Evolutionary conservation across 2,888 invertebrate species (phyloP).

Genomic region (Parochlus steinenii): DNA sequence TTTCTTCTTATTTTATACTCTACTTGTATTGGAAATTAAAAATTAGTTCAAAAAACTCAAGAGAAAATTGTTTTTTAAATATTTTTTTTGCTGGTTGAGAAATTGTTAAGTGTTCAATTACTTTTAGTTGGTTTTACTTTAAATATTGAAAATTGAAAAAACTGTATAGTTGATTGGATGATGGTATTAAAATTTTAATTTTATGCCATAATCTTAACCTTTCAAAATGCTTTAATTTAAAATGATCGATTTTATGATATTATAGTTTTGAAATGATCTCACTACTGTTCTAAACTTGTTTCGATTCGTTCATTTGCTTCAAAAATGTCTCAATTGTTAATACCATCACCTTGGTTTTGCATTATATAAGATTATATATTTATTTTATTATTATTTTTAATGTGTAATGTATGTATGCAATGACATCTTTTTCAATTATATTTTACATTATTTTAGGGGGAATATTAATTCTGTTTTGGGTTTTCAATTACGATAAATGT

Average conservation of each 20-base stretch:
- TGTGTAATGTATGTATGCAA: conserved; percentile 9
- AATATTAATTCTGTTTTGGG: conserved; percentile 3
- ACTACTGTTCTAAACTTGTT: neutral
- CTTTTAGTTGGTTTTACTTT: neutral
- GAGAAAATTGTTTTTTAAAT: conserved; percentile 3
- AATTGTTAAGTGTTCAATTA: neutral
- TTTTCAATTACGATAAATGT: conserved; percentile 2
- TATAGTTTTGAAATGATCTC: neutral
- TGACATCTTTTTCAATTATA: too few species aligned
- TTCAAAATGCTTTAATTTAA: neutral
- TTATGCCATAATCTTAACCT: neutral
- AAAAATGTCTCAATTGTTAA: conserved; percentile 3
- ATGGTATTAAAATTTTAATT: conserved; percentile 8
- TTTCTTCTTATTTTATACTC: neutral
- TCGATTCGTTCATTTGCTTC: neutral
- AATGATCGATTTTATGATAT: too few species aligned
- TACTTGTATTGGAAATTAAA: neutral
- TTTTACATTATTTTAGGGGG: conserved; percentile 1
- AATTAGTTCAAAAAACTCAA: neutral
- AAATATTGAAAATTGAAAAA: conserved; percentile 11
- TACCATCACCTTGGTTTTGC: conserved; percentile 11
- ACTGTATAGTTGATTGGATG: conserved; percentile 9
- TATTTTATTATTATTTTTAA: conserved; percentile 6
- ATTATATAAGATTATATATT: conserved; percentile 4
- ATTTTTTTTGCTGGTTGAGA: conserved; percentile 1